phyloP scores from a whole-genome alignment of 2,797 vertebrate genomes.

The Euthynnus affinis region DNA sequence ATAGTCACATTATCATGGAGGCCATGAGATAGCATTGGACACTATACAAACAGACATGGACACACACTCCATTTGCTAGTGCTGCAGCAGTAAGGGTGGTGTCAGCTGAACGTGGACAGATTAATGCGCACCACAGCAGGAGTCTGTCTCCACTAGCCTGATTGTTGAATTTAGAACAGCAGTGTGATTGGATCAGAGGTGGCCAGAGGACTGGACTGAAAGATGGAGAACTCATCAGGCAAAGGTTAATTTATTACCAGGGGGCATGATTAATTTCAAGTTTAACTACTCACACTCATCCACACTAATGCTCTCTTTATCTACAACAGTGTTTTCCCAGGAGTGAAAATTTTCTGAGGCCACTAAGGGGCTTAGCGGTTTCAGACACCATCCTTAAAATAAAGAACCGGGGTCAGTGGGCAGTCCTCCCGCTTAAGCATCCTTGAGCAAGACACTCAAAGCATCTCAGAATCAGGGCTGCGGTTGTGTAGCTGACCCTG shows the following conservation, averaged over 20 bases:
- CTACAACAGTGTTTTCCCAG: slow-evolving; percentile 1
- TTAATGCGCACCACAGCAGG: slow-evolving; percentile 55
- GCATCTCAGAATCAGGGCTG: background rate
- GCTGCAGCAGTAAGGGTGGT: slow-evolving; percentile 11
- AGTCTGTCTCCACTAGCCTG: slow-evolving; percentile 33
- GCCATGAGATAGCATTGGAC: slow-evolving; percentile 13
- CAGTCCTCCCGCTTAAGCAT: slow-evolving; percentile 20
- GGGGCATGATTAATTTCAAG: slow-evolving; percentile 57
- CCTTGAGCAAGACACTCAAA: slow-evolving; percentile 14
- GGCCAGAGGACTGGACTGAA: slow-evolving; percentile 50
- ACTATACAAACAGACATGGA: slow-evolving; percentile 32
- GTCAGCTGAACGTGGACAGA: slow-evolving; percentile 37
- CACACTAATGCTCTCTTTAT: slow-evolving; percentile 29
- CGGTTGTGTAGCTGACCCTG: slow-evolving; percentile 15
- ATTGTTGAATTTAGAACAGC: slow-evolving; percentile 49
- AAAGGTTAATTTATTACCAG: slow-evolving; percentile 71
- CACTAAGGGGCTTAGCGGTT: slow-evolving; percentile 20
- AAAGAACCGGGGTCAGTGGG: slow-evolving; percentile 15
- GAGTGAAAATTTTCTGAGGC: slow-evolving; percentile 41
- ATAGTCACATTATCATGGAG: slow-evolving; percentile 28
- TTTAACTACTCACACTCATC: slow-evolving; percentile 52
- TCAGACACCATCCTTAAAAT: slow-evolving; percentile 16
- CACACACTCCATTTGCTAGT: background rate
- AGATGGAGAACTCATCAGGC: slow-evolving; percentile 66
- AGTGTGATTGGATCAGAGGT: slow-evolving; percentile 56